phyloP scores from a whole-genome alignment of 2,888 invertebrate genomes.

The Autographa pulchrina region DNA sequence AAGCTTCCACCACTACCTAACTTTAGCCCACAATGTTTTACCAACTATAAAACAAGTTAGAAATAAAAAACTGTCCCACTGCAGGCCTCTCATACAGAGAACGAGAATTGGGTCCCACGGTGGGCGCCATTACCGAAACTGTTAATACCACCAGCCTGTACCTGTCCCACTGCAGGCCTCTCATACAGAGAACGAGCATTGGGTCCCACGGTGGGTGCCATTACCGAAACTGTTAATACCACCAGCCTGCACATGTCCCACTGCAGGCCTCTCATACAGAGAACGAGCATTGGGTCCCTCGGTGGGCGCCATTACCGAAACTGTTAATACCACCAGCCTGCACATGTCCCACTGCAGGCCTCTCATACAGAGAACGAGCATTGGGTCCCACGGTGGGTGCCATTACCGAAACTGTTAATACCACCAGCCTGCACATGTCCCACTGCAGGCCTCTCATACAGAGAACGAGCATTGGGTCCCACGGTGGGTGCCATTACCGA shows the following conservation, averaged over 20 bases:
- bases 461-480: neutral
- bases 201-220: too few species aligned
- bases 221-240: too few species aligned
- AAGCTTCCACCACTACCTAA: neutral
- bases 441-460: neutral
- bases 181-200: too few species aligned
- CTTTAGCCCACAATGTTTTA: constrained; percentile 1
- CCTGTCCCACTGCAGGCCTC: neutral
- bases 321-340: neutral
- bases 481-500: too few species aligned
- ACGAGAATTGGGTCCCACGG: too few species aligned
- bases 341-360: neutral
- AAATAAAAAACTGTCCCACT: neutral
- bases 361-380: neutral
- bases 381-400: too few species aligned
- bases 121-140: too few species aligned
- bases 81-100: too few species aligned
- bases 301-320: too few species aligned
- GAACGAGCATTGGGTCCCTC: neutral
- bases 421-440: neutral
- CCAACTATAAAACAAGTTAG: neutral
- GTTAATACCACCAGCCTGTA: neutral
- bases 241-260: neutral
- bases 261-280: neutral
- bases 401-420: too few species aligned